These are phyloP conservation scores for Typhlichthys subterraneus DNA, from an alignment of 2,797 vertebrate species.

Conservation along the genomic window DNA sequence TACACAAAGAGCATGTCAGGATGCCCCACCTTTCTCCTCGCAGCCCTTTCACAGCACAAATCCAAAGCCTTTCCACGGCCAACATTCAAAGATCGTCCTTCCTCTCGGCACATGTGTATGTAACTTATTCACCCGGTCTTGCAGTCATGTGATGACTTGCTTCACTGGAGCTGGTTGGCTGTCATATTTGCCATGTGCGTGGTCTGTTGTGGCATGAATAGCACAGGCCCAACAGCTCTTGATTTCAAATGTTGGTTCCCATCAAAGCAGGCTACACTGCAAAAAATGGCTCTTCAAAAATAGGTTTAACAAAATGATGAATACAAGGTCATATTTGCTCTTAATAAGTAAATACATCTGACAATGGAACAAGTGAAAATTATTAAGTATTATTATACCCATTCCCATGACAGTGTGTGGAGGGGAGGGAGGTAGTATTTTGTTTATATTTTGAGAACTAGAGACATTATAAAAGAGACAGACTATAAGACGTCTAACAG, in stretches of 20 bases:
- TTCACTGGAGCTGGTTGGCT: constrained; percentile 46
- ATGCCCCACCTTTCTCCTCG: constrained; percentile 69
- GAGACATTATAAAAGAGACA: too few species aligned
- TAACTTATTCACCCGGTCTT: constrained; percentile 71
- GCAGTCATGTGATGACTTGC: constrained; percentile 82
- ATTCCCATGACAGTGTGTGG: constrained; percentile 7
- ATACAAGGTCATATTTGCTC: too few species aligned
- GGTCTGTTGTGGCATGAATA: constrained; percentile 46
- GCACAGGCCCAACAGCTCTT: constrained; percentile 14
- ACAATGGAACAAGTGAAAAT: not conserved
- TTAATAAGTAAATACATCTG: too few species aligned
- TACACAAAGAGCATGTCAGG: constrained; percentile 72
- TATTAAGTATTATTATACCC: not conserved
- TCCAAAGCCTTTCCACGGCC: constrained; percentile 65
- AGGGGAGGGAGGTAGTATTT: too few species aligned
- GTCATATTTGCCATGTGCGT: constrained; percentile 43
- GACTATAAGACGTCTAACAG: too few species aligned
- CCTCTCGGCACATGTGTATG: constrained; percentile 70
- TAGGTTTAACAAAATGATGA: too few species aligned
- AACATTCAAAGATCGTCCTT: constrained; percentile 29
- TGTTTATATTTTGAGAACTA: too few species aligned
- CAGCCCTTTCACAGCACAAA: constrained; percentile 76
- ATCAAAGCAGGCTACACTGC: not conserved
- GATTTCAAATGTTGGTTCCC: constrained; percentile 8
- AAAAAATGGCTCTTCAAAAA: too few species aligned